A percentile compares a stretch with the other conserved stretches of the same genome.
These are phyloP conservation scores for Dicrostonyx torquatus DNA, from an alignment of 2,797 vertebrate genomes.

Conservation along the genomic window DNA sequence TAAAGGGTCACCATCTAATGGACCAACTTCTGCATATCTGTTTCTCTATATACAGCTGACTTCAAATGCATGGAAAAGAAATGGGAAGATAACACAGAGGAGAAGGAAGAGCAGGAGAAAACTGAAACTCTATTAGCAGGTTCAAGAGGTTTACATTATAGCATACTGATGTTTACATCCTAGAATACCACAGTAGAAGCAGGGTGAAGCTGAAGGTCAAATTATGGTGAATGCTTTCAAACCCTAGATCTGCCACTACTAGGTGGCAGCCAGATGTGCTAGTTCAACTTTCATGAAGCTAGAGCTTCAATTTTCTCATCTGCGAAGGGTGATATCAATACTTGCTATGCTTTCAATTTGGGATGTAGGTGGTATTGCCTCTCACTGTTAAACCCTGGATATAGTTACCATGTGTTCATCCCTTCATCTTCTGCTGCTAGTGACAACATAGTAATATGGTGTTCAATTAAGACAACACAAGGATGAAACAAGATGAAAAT, in stretches of 20 bases:
- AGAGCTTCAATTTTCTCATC: background rate
- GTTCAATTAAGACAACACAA: background rate
- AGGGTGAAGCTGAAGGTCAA: background rate
- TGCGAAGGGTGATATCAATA: background rate
- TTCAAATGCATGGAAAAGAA: background rate
- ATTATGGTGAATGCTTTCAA: background rate
- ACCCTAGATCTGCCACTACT: background rate
- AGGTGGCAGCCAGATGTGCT: background rate
- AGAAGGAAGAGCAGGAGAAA: background rate
- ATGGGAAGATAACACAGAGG: no score
- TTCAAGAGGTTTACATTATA: background rate
- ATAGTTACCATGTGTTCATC: background rate
- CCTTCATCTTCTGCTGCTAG: background rate
- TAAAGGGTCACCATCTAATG: background rate
- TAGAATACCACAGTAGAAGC: background rate
- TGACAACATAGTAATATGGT: background rate
- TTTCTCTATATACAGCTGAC: background rate
- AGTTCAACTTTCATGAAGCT: background rate
- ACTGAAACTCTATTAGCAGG: background rate
- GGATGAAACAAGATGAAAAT: background rate
- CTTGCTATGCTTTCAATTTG: background rate
- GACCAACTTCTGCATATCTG: background rate
- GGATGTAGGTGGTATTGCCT: background rate
- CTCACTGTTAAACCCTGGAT: slow-evolving; percentile 5
- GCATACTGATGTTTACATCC: background rate